Evolutionary conservation across 2,113 vertebrate genomes (phyloP), one percentile per base, ranked within the genome.

Genomic region (Microtus oregoni): DNA sequence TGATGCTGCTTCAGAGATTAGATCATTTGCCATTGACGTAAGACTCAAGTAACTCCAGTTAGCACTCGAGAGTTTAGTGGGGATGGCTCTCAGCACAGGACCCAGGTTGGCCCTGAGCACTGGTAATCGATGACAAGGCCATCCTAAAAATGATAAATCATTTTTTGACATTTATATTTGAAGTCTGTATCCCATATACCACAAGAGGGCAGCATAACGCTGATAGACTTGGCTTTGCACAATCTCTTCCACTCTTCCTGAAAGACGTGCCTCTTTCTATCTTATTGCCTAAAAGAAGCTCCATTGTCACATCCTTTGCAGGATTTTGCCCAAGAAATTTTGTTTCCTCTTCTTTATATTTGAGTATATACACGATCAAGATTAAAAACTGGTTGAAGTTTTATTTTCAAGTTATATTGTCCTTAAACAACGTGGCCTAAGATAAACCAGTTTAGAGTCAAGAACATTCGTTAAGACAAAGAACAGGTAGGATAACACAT

Each of bases 191-290:
- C 50, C 13, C n/a, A n/a, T 32, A 14, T 20, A 95, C 75, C 95
- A 93, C 93, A 83, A 35, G 94, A 83, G 86, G 94, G 96, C 72
- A 24, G 70, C 41, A 67, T 82, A 94, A 70, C 11, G 24, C 58
- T 68, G 19, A 9, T 20, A 78, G 26, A 72, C 8, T n/a, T 38
- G 19, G 19, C 9, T 86, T 65, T 30, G 2, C 5, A 10, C 26
- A 55, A 17, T 5, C 24, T 63, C 28, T 12, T 5, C 44, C 15
- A 7, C 1, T 3, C 5, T 1, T 73, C 22, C 55, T 52, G 24
- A 47, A 88, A 7, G 41, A 28, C 70, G 1, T 12, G 7, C 3
- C 44, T 12, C 73, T 92, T 94, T 44, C 26, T 17, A 72, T 63
- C 73, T 38, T 86, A 7, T 73, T 38, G 50, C 8, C 83, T 75